phyloP scores from a whole-genome alignment of 1,140 invertebrate genomes.

The Cyrtorhinus lividipennis region DNA sequence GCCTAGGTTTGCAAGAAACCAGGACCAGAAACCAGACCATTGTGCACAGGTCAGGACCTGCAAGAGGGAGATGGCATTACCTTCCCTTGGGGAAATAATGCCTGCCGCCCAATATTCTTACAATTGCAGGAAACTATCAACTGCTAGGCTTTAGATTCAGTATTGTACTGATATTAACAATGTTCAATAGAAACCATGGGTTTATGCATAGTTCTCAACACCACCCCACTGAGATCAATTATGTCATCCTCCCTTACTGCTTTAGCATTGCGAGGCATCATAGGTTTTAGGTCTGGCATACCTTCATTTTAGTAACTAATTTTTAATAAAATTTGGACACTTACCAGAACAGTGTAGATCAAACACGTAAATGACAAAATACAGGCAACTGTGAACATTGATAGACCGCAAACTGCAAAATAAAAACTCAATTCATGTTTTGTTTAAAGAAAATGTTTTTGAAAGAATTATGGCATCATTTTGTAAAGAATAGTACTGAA shows the following conservation, averaged over 20 bases:
- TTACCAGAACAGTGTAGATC: background rate
- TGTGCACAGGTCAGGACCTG: no score
- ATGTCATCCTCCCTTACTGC: no score
- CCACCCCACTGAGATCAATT: background rate
- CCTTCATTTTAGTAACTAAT: background rate
- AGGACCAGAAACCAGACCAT: no score
- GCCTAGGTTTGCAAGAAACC: no score
- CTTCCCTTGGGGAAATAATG: no score
- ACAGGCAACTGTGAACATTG: background rate
- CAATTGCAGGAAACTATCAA: no score
- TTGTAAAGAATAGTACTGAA: background rate
- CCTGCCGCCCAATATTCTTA: no score
- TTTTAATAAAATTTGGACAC: background rate
- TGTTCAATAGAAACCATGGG: background rate
- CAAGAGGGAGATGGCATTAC: no score
- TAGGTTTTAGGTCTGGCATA: background rate
- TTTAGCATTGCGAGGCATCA: no score
- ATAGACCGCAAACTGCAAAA: background rate
- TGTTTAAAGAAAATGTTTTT: background rate
- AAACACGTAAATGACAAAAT: background rate
- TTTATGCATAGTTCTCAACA: no score
- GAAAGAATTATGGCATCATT: background rate
- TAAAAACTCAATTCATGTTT: background rate
- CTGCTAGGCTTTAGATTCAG: background rate
- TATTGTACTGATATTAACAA: background rate